A percentile compares a stretch with the other conserved stretches of the same genome.
Conservation (phyloP, 2,797 vertebrate genomes). For the Ara ararauna region DNA sequence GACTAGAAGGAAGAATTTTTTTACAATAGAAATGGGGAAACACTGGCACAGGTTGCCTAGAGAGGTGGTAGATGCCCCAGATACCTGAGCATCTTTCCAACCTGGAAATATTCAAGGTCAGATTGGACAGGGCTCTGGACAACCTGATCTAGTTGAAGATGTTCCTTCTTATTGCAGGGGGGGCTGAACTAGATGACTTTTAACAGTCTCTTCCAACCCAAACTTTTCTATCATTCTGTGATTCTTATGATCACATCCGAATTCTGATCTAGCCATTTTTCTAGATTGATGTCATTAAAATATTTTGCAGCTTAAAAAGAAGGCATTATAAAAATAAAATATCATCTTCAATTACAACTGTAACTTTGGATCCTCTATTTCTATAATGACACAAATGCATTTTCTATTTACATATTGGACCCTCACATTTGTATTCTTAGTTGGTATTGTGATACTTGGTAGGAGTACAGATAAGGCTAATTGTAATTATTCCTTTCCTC, state of each 20-base stretch:
- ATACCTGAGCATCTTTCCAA: background rate
- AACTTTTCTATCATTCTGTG: background rate
- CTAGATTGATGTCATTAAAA: background rate
- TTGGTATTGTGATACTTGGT: background rate
- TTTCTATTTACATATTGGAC: background rate
- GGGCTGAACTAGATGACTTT: background rate
- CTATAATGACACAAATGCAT: background rate
- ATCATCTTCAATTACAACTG: background rate
- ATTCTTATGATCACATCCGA: background rate
- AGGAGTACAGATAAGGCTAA: background rate
- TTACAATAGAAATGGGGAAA: background rate
- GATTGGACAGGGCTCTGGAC: background rate
- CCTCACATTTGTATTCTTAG: background rate
- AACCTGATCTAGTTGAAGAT: background rate
- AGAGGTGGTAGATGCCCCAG: background rate
- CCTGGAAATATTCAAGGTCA: background rate
- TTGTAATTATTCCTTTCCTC: background rate
- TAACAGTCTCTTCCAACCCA: background rate
- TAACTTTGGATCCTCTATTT: background rate
- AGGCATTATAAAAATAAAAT: background rate
- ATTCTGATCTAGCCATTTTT: background rate
- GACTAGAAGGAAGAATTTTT: background rate
- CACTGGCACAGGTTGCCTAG: background rate
- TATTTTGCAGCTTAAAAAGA: background rate
- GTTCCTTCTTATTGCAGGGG: background rate